Evolutionary conservation across 2,797 vertebrate species (phyloP), one percentile per base, ranked within the genome.

Genomic region (Oreochromis mossambicus): DNA sequence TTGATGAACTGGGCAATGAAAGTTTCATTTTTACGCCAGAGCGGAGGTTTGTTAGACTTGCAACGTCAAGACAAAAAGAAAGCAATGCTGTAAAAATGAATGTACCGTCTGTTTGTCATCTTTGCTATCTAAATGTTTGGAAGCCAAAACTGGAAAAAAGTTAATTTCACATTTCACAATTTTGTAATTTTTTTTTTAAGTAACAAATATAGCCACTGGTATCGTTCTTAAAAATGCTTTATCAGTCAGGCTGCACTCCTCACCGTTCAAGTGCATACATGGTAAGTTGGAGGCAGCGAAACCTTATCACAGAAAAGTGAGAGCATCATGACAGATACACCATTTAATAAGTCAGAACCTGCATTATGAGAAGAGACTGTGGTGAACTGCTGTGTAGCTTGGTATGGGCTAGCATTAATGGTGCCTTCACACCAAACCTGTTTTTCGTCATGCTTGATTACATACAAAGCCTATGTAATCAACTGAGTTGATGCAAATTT

Each of bases 221-320:
- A 21, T 63, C 19, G 1, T 1, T n/a, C 6, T 13, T 63, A 63
- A 2, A 63, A 5, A 63, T 63, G 19, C 1, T 36, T 0, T 12
- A 19, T 2, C 61, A 66, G 19, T 66, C 34, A 38, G n/a, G 61
- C 61, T 63, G 17, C 32, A 3, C 58, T 63, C 58, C 32, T 63
- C 58, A 36, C 32, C 2, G 6, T 63, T 63, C 58, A 12, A 63
- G 32, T 36, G 58, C 6, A 36, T 36, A 63, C 17, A 12, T n/a
- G 58, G 17, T n/a, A 36, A 36, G 32, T 1, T 63, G 32, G 32
- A 63, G 58, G 58, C 58, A 63, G 58, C 17, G 17, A 63, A 2
- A 36, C 2, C 1, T 32, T 17, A 7, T 61, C 2, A 1, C 32
- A 36, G 2, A 61, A 61, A 36, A n/a, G 17, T 63, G 32, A 63